Evolutionary conservation across 2,888 invertebrate species (phyloP).

Genomic region (Dryomyza anilis): DNA sequence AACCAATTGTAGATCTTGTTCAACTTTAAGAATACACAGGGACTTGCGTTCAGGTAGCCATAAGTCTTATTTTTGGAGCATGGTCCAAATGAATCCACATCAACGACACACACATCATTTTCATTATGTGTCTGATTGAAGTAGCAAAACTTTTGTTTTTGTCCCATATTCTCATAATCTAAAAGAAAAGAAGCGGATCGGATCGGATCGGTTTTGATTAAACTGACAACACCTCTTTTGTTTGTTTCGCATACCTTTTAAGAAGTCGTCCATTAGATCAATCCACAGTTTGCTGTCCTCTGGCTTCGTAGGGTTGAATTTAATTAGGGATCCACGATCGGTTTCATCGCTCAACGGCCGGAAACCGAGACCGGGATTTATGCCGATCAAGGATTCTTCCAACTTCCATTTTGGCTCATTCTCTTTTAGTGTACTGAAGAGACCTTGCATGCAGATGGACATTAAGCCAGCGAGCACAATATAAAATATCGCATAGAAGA

Average conservation of each 20-base stretch:
- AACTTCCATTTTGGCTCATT: slow-evolving; percentile 78
- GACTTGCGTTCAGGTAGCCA: slow-evolving; percentile 75
- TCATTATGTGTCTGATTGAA: slow-evolving; percentile 61
- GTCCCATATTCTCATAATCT: slow-evolving; percentile 62
- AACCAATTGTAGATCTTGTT: slow-evolving; percentile 81
- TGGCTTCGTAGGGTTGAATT: slow-evolving; percentile 65
- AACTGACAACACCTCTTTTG: neutral
- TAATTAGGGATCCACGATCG: slow-evolving; percentile 68
- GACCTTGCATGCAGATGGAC: slow-evolving; percentile 82
- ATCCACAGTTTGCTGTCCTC: slow-evolving; percentile 66
- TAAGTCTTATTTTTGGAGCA: slow-evolving; percentile 66
- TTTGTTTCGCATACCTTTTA: slow-evolving; percentile 63
- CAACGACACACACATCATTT: slow-evolving; percentile 66
- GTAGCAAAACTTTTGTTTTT: slow-evolving; percentile 65
- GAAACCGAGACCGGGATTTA: slow-evolving; percentile 70
- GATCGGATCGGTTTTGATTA: neutral
- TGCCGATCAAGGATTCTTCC: slow-evolving; percentile 76
- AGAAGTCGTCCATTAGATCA: slow-evolving; percentile 64
- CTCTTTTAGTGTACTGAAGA: slow-evolving; percentile 73
- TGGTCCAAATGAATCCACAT: slow-evolving; percentile 61
- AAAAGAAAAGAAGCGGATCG: slow-evolving; percentile 33
- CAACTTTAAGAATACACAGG: slow-evolving; percentile 84
- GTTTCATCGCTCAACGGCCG: slow-evolving; percentile 66
- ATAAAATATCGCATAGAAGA: slow-evolving; percentile 91
- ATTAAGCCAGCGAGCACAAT: slow-evolving; percentile 81